Conservation (phyloP, 2,797 vertebrate species). For the Perodicticus potto region DNA sequence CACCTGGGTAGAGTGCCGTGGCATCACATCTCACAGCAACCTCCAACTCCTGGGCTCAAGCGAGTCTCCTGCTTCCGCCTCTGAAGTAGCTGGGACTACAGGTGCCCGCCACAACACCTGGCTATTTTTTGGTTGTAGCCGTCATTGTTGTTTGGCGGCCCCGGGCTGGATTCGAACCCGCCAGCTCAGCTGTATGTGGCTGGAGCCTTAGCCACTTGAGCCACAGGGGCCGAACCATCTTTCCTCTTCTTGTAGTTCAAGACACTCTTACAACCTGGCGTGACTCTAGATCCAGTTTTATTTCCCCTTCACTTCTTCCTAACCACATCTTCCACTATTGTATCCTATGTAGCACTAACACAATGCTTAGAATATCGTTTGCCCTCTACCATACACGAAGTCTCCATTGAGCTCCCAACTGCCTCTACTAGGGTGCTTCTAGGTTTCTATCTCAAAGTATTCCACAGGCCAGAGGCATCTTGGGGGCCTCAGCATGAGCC, state of each 20-base stretch:
- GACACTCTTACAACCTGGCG: background rate
- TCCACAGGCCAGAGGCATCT: background rate
- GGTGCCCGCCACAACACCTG: no score
- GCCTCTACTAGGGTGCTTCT: background rate
- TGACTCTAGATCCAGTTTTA: background rate
- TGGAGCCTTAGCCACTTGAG: no score
- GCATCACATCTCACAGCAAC: no score
- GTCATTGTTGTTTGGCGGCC: no score
- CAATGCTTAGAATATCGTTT: background rate
- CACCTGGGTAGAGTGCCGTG: no score
- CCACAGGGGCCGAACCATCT: background rate
- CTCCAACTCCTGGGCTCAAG: no score
- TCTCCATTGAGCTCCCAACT: background rate
- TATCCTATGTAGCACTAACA: background rate
- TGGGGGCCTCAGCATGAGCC: background rate
- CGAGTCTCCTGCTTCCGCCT: no score
- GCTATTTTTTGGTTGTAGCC: no score
- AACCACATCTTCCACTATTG: background rate
- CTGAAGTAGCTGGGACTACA: no score
- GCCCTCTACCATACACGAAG: background rate
- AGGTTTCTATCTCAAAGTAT: background rate
- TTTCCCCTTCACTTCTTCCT: background rate
- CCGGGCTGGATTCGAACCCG: no score
- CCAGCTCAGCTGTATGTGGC: no score
- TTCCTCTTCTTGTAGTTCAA: background rate